phyloP scores from a whole-genome alignment of 2,797 vertebrate genomes.

The Alouatta caraya region DNA sequence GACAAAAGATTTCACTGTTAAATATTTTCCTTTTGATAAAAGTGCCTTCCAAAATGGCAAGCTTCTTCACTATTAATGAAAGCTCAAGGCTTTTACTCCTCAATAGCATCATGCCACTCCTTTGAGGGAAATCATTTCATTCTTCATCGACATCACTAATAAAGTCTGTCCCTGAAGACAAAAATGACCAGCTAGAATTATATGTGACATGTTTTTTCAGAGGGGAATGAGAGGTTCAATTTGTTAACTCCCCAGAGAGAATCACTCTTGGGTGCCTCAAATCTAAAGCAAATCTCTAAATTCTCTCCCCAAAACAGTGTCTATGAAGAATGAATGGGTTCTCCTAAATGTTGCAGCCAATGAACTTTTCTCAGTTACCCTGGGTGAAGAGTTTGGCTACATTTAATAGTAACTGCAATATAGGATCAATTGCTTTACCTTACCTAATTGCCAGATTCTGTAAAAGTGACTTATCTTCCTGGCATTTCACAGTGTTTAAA shows the following conservation, averaged over 20 bases:
- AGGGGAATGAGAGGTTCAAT: not conserved
- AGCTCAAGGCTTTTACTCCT: not conserved
- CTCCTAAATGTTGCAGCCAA: not conserved
- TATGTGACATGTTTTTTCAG: not conserved
- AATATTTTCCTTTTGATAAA: conserved; percentile 4
- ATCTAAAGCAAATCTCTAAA: conserved; percentile 15
- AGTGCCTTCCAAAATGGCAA: not conserved
- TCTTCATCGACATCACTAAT: conserved; percentile 34
- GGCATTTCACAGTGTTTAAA: conserved; percentile 4
- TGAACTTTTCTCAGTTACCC: not conserved
- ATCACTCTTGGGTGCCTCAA: not conserved
- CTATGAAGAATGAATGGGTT: not conserved
- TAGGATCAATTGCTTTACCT: not conserved
- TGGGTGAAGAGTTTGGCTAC: not conserved
- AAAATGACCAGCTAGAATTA: conserved; percentile 33
- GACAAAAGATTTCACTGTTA: not conserved
- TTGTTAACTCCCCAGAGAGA: conserved; percentile 3
- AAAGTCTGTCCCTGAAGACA: not conserved
- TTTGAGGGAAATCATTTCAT: conserved; percentile 16
- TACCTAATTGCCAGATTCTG: conserved; percentile 45
- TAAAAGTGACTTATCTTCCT: conserved; percentile 44
- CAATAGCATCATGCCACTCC: not conserved
- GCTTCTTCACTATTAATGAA: not conserved
- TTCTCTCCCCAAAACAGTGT: not conserved
- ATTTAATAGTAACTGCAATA: conserved; percentile 29